A percentile compares a stretch with the other conserved stretches of the same genome.
These are phyloP conservation scores for Dipodomys merriami DNA, from an alignment of 2,113 vertebrate species.

Conservation along the genomic window DNA sequence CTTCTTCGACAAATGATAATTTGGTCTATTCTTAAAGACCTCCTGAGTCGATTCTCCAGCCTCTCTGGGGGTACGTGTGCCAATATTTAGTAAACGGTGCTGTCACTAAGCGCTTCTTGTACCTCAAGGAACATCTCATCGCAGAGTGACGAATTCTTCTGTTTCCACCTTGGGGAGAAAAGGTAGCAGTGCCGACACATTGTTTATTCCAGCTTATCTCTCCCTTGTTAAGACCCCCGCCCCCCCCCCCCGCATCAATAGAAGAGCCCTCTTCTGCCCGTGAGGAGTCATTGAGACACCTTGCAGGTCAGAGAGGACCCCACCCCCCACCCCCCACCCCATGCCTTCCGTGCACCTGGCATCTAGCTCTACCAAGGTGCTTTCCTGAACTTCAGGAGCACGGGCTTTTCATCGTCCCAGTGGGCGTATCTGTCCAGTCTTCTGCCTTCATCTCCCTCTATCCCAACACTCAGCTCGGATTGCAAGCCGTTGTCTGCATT, in stretches of 20 bases:
- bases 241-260: not conserved
- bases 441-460: not conserved
- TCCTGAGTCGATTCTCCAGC: conserved; percentile 54
- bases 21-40: conserved; percentile 65
- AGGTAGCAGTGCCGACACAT: not conserved
- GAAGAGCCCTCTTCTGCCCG: not conserved
- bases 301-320: not conserved
- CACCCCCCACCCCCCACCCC: too few relatives aligned
- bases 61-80: conserved; percentile 24
- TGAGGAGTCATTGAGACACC: not conserved
- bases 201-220: not conserved
- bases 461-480: not conserved
- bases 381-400: not conserved
- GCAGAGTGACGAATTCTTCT: not conserved
- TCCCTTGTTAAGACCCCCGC: not conserved
- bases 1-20: conserved; percentile 55
- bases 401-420: not conserved
- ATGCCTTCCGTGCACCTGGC: not conserved
- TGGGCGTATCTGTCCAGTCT: not conserved
- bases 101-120: conserved; percentile 41
- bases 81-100: conserved; percentile 38
- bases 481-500: not conserved
- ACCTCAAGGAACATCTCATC: not conserved
- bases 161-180: conserved; percentile 2
- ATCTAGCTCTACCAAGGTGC: not conserved